A percentile compares a stretch with the other conserved stretches of the same genome.
phyloP scores from a whole-genome alignment of 2,888 invertebrate species.

The Drosophila kuntzei region DNA sequence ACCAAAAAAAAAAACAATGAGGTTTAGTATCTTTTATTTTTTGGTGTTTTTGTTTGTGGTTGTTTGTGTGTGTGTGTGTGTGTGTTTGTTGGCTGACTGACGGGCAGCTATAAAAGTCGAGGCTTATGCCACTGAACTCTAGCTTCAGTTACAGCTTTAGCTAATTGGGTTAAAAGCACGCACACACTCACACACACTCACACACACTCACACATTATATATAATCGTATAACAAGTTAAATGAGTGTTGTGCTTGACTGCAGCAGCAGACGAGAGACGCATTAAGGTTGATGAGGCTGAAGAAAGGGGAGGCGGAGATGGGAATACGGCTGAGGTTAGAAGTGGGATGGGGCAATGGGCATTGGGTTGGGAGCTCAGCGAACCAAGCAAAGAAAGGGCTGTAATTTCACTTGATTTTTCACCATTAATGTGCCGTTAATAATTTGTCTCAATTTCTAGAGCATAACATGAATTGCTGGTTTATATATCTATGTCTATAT shows the following conservation, averaged over 20 bases:
- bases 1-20: constrained; percentile 41
- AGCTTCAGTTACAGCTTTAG: constrained; percentile 54
- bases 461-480: constrained; percentile 57
- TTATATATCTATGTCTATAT: constrained; percentile 12
- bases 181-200: constrained; percentile 18
- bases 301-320: constrained; percentile 11
- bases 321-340: constrained; percentile 24
- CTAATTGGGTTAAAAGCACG: constrained; percentile 77
- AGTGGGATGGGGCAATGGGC: constrained; percentile 12
- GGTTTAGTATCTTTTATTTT: constrained; percentile 37
- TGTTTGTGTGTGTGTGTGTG: not conserved
- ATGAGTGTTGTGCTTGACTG: constrained; percentile 61
- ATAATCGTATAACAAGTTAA: constrained; percentile 59
- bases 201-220: constrained; percentile 7
- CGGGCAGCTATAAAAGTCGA: constrained; percentile 53
- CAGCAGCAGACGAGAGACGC: constrained; percentile 47
- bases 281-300: constrained; percentile 46
- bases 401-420: constrained; percentile 56
- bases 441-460: constrained; percentile 74
- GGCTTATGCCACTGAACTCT: constrained; percentile 66
- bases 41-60: constrained; percentile 4
- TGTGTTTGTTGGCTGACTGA: constrained; percentile 22
- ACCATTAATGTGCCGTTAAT: constrained; percentile 67
- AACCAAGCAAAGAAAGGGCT: constrained; percentile 63
- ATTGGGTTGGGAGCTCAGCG: constrained; percentile 22